These are phyloP conservation scores for Melinaea marsaeus DNA, from an alignment of 2,888 invertebrate species.

Conservation along the genomic window DNA sequence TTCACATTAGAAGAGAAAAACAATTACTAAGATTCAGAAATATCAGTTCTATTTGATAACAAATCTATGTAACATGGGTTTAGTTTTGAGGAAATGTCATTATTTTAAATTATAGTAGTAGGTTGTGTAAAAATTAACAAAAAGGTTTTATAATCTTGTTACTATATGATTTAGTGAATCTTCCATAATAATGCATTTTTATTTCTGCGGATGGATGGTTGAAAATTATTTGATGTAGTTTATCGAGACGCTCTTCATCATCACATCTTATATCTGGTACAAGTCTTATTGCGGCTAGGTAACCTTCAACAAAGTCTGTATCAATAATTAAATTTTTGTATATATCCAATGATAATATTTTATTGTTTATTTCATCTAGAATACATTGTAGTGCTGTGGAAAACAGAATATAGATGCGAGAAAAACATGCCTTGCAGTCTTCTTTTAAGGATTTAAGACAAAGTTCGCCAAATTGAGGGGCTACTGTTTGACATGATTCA, in stretches of 20 bases:
- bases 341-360: constrained; percentile 32
- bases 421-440: constrained; percentile 47
- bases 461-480: constrained; percentile 41
- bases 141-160: too few relatives aligned
- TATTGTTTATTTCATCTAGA: constrained; percentile 26
- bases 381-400: constrained; percentile 39
- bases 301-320: constrained; percentile 45
- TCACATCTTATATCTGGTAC: constrained; percentile 17
- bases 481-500: constrained; percentile 35
- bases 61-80: too few relatives aligned
- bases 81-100: too few relatives aligned
- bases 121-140: too few relatives aligned
- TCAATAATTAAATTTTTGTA: constrained; percentile 43
- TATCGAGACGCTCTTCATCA: constrained; percentile 22
- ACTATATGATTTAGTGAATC: background rate
- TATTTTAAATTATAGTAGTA: too few relatives aligned
- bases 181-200: constrained; percentile 43
- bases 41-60: too few relatives aligned
- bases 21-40: too few relatives aligned
- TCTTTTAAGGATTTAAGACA: constrained; percentile 46
- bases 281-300: constrained; percentile 39
- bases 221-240: constrained; percentile 33
- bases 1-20: background rate
- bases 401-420: constrained; percentile 52
- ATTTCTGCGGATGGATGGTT: constrained; percentile 51